Base-by-base conservation (phyloP, 2,888 invertebrate species). In the Phorcus lineatus region DNA sequence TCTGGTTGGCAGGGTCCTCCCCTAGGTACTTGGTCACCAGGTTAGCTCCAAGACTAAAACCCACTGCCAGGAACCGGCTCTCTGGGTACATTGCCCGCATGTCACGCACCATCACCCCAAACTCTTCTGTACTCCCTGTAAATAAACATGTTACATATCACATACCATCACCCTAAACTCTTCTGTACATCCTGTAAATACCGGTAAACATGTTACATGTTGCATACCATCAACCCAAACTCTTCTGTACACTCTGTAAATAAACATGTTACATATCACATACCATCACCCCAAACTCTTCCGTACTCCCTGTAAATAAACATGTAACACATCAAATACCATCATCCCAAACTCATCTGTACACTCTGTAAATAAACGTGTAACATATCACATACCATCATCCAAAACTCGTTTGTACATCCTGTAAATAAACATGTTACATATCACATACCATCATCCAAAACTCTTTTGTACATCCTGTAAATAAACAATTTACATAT, bases 1-100 rank as follows among this genome's bases (percentile, higher is more conserved):
- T 78, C 80, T 91, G 88, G 76, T 90, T 86, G 24, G 79, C 83
- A 22, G 95, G 95, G 54, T 92, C 92, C 93, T 98, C 97, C 54
- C 98, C 97, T 92, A 98, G 94, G 92, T 97, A 98, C 93, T 97
- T 97, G n/a, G 97, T 96, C 66, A 98, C 95, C 84, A 98, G 94
- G 94, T 98, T 98, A 31, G 97, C 98, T 67, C 98, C 98, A 92
- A 98, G 95, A 93, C 97, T 97, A 94, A 98, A 98, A 77, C 98
- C 98, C 81, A 98, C 96, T 87, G 96, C 95, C 84, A 98, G 95
- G 82, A 98, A 94, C 92, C 95, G 95, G 57, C 96, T 96, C 86
- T 95, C 94, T 2, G 96, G 95, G 93, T 96, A 96, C 88, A 96
- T 95, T 85, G 95, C 95, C 84, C 95, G 91, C 83, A 98, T 93